Conservation (phyloP, 2,888 invertebrate genomes). For the Julus scandinavius region DNA sequence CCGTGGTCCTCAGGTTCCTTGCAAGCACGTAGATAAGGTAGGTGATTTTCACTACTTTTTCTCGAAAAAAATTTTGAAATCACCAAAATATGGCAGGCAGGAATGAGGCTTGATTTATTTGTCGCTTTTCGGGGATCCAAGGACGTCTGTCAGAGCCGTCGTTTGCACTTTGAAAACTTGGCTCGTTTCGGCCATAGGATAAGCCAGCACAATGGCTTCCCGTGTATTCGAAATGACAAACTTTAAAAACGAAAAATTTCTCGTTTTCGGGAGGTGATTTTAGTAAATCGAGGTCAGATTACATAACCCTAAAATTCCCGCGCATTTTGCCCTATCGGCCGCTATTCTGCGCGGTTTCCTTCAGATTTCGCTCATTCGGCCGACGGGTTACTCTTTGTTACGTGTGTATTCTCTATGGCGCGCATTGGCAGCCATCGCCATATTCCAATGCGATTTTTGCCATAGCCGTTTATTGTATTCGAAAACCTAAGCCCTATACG, state of each 20-base stretch:
- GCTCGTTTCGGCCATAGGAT: conserved; percentile 48
- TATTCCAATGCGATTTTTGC: conserved; percentile 40
- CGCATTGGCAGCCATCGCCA: conserved; percentile 53
- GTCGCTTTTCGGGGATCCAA: not conserved
- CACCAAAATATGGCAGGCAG: not conserved
- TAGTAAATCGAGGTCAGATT: not conserved
- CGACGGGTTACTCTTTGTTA: not conserved
- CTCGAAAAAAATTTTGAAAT: conserved; percentile 7
- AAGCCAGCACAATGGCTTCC: conserved; percentile 57
- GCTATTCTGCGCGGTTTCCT: not conserved
- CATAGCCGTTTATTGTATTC: conserved; percentile 49
- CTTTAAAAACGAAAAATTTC: not conserved
- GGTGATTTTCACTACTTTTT: conserved; percentile 47
- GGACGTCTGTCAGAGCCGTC: conserved; percentile 46
- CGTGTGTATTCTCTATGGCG: conserved; percentile 27
- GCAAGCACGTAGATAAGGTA: conserved; percentile 47
- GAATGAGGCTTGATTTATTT: not conserved
- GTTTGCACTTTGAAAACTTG: conserved; percentile 54
- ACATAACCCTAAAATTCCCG: not conserved
- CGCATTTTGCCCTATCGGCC: not conserved
- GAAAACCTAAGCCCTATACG: conserved; percentile 43
- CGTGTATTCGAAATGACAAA: conserved; percentile 47
- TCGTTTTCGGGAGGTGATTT: not conserved
- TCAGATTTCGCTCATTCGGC: not conserved
- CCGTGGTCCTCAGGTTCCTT: conserved; percentile 18